Percentiles rank a stretch among this genome's conserved stretches.
Conservation (phyloP, 2,888 invertebrate genomes). For the Drosophila diplacantha region DNA sequence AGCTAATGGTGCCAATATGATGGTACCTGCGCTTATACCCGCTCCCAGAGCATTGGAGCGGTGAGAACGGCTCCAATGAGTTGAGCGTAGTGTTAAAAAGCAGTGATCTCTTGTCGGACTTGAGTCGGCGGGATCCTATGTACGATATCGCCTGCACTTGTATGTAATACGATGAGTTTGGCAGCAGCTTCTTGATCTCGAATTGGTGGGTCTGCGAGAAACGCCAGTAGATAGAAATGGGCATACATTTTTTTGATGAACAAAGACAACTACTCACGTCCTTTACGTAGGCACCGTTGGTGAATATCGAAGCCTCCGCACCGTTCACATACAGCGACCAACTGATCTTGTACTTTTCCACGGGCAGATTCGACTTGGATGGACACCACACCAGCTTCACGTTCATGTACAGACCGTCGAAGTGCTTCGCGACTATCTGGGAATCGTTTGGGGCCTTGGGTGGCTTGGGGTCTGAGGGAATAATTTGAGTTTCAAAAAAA, state of each 20-base stretch:
- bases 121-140: slow-evolving; percentile 83
- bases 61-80: slow-evolving; percentile 51
- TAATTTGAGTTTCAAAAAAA: not conserved
- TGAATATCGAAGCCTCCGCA: slow-evolving; percentile 73
- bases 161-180: slow-evolving; percentile 85
- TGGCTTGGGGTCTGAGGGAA: slow-evolving; percentile 73
- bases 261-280: slow-evolving; percentile 63
- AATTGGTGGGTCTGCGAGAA: slow-evolving; percentile 81
- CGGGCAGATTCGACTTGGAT: slow-evolving; percentile 84
- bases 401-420: slow-evolving; percentile 79
- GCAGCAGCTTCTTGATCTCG: slow-evolving; percentile 82
- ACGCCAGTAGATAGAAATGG: not conserved
- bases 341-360: slow-evolving; percentile 85
- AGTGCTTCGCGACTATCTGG: slow-evolving; percentile 62
- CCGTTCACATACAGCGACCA: slow-evolving; percentile 84
- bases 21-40: slow-evolving; percentile 53
- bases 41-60: slow-evolving; percentile 58
- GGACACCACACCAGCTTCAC: slow-evolving; percentile 84
- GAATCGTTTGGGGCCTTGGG: slow-evolving; percentile 75
- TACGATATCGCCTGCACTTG: slow-evolving; percentile 88
- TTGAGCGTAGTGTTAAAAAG: slow-evolving; percentile 84
- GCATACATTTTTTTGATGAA: not conserved
- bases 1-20: slow-evolving; percentile 17
- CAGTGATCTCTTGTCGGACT: slow-evolving; percentile 84
- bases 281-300: slow-evolving; percentile 72